Base-by-base conservation (phyloP, 2,113 vertebrate genomes). In the Bubalus kerabau region DNA sequence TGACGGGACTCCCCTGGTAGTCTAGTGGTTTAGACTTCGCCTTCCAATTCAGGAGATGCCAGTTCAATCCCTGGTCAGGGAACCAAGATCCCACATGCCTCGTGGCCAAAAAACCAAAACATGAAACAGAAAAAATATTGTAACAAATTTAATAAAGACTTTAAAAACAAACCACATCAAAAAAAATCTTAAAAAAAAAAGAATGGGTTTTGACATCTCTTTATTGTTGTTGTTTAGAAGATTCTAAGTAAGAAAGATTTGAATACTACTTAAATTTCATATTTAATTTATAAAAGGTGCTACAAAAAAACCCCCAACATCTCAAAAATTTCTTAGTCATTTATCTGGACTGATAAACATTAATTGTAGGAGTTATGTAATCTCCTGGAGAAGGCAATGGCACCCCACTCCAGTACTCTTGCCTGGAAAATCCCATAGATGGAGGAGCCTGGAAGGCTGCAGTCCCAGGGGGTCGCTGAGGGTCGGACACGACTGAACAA, bases 261-360 rank as follows among this genome's bases (percentile, higher is more conserved):
- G 40, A 86, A 56, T 40, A 46, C 28, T 52, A 85, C 32, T 89
- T 48, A 89, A 28, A 56, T 96, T 93, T 94, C 92, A 97, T 24
- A 78, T 87, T 96, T 94, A 48, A 46, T 96, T 96, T 90, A 92
- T 14, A 88, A 94, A 90, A 85, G 26, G 1, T 76, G 64, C 57
- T 80, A 40, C 85, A 76, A 92, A 17, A 15, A 11, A 14, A 0
- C 2, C 0, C 2, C 14, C 40, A 76, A 24, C 1, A 59, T 13
- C 52, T 67, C 60, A 46, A 48, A 97, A 97, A 84, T 9, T 4
- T 59, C 2, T 16, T 26, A 91, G 3, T 67, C 48, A 50, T 30
- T 71, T 95, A 87, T 97, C 26, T 92, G 64, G 54, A 19, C 40
- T 90, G 17, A 93, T 90, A 89, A 74, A 7, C 11, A 57, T 74